Conservation (phyloP, 1,140 invertebrate genomes). For the Melitaea cinxia region DNA sequence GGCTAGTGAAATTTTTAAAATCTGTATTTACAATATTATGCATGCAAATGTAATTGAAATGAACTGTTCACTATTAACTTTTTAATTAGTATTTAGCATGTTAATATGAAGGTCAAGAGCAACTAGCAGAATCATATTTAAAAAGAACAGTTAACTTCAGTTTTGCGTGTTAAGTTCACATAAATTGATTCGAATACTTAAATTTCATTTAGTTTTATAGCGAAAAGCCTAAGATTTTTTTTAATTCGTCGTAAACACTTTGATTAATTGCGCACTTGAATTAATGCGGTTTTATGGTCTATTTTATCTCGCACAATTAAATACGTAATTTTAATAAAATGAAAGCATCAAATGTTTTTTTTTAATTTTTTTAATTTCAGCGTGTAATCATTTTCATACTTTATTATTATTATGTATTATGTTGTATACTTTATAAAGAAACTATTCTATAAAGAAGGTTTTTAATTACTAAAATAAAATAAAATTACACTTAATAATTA, state of each 20-base stretch:
- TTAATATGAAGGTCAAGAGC: slow-evolving; percentile 17
- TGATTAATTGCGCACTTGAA: too few species aligned
- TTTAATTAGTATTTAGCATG: slow-evolving; percentile 16
- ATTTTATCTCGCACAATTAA: too few species aligned
- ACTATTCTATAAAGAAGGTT: too few species aligned
- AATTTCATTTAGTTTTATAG: background rate
- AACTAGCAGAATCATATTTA: background rate
- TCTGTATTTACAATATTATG: background rate
- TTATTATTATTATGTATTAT: background rate
- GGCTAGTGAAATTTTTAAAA: too few species aligned
- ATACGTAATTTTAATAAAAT: too few species aligned
- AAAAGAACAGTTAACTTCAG: slow-evolving; percentile 3
- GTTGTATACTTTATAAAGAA: too few species aligned
- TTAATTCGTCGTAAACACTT: too few species aligned
- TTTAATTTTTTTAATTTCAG: too few species aligned
- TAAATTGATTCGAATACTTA: background rate
- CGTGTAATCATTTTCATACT: background rate
- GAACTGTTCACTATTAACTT: background rate
- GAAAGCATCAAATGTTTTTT: too few species aligned
- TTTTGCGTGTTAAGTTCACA: slow-evolving; percentile 5
- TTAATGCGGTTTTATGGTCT: background rate
- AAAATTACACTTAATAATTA: too few species aligned
- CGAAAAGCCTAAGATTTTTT: too few species aligned
- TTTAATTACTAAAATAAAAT: too few species aligned
- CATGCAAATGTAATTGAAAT: background rate